Conservation (phyloP, 2,797 vertebrate genomes). For the Chromis chromis region DNA sequence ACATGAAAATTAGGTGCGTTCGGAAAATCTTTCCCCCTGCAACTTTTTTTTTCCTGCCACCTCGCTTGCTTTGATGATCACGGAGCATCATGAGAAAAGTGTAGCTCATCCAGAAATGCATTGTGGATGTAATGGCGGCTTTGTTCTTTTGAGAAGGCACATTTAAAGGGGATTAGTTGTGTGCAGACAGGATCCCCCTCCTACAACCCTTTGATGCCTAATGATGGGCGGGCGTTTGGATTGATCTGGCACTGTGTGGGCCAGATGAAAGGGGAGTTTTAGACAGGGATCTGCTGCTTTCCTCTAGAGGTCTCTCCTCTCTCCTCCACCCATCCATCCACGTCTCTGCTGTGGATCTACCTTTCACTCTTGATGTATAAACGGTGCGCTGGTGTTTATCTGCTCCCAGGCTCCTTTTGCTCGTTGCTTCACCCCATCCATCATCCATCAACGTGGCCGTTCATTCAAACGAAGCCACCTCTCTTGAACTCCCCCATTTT, state of each 20-base stretch:
- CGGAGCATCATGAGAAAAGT: conserved; percentile 25
- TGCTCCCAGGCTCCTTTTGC: conserved; percentile 36
- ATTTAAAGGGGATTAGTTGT: conserved; percentile 76
- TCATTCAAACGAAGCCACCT: conserved; percentile 11
- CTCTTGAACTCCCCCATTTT: conserved; percentile 22
- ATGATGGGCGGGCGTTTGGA: conserved; percentile 77
- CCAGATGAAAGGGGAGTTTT: conserved; percentile 77
- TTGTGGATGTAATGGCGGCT: conserved; percentile 70
- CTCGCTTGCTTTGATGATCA: conserved; percentile 55
- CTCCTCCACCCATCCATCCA: conserved; percentile 68
- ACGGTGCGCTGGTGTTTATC: conserved; percentile 38
- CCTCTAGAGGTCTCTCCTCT: conserved; percentile 70
- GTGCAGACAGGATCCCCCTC: conserved; percentile 72
- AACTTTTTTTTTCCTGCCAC: conserved; percentile 34
- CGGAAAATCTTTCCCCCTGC: conserved; percentile 23
- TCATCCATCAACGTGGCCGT: conserved; percentile 8
- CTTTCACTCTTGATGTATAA: conserved; percentile 62
- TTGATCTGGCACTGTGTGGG: conserved; percentile 81
- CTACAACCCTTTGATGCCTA: conserved; percentile 78
- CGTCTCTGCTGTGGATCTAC: conserved; percentile 53
- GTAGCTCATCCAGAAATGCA: conserved; percentile 55
- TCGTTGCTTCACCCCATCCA: conserved; percentile 8
- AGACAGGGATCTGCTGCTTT: conserved; percentile 69
- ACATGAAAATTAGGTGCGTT: conserved; percentile 8
- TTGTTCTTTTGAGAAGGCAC: conserved; percentile 73